Percentiles rank a stretch among this genome's conserved stretches.
Evolutionary conservation across 2,888 invertebrate genomes (phyloP).

Genomic region (Parelbella ahira): DNA sequence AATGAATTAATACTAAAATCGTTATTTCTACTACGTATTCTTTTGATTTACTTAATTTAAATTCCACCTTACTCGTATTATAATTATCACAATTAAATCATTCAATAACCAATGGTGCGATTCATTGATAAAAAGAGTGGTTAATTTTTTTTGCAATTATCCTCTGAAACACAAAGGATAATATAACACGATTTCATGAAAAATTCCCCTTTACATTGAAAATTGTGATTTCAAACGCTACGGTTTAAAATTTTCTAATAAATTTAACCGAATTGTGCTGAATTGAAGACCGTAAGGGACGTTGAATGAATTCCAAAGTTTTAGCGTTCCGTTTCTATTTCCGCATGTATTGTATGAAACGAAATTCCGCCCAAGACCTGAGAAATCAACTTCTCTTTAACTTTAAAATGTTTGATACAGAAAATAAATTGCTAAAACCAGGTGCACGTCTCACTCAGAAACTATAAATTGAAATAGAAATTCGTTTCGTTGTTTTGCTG

Average conservation of each 20-base stretch:
- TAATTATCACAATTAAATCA: too few relatives aligned
- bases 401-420: slow-evolving; percentile 11
- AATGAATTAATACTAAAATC: too few relatives aligned
- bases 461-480: slow-evolving; percentile 4
- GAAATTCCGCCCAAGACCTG: slow-evolving; percentile 16
- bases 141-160: too few relatives aligned
- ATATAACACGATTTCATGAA: background rate
- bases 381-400: slow-evolving; percentile 9
- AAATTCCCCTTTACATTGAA: background rate
- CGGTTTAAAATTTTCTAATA: slow-evolving; percentile 18
- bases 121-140: too few relatives aligned
- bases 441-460: slow-evolving; percentile 1
- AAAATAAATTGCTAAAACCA: slow-evolving; percentile 9
- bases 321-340: slow-evolving; percentile 14
- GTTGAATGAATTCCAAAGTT: slow-evolving; percentile 20
- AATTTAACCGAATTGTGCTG: slow-evolving; percentile 16
- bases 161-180: too few relatives aligned
- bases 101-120: too few relatives aligned
- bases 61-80: too few relatives aligned
- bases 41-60: too few relatives aligned
- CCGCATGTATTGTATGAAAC: slow-evolving; percentile 18
- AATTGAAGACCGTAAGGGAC: slow-evolving; percentile 5
- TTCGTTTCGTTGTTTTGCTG: background rate
- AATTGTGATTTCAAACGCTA: slow-evolving; percentile 1
- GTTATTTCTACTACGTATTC: too few relatives aligned